Conservation (phyloP, 37 sponge, comb jelly and placozoan genomes). For the Eunapius fragilis region DNA sequence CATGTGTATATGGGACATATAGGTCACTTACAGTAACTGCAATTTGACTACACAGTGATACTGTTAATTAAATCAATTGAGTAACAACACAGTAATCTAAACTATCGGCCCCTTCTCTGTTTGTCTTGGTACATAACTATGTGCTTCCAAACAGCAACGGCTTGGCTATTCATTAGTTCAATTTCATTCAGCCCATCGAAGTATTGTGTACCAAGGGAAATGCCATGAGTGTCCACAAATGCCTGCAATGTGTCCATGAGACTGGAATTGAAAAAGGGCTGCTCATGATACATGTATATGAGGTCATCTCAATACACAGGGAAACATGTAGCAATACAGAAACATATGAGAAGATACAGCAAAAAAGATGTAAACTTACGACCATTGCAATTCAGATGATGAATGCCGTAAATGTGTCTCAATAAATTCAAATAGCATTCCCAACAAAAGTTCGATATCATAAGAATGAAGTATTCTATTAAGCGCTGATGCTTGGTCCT, state of each 20-base stretch:
- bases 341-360: neutral
- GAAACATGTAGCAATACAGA: too few relatives aligned
- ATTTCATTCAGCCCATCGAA: neutral
- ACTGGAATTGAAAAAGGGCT: neutral
- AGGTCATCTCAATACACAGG: too few relatives aligned
- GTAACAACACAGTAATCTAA: too few relatives aligned
- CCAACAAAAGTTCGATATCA: conserved; percentile 46
- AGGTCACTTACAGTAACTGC: too few relatives aligned
- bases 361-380: conserved; percentile 10
- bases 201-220: neutral
- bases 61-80: too few relatives aligned
- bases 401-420: conserved; percentile 36
- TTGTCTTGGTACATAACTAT: conserved; percentile 25
- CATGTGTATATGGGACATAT: too few relatives aligned
- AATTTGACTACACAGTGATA: too few relatives aligned
- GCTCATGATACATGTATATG: neutral
- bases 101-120: neutral
- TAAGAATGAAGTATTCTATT: conserved; percentile 8
- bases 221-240: neutral
- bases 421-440: conserved; percentile 56
- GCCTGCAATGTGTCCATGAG: conserved; percentile 21
- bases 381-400: conserved; percentile 14
- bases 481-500: conserved; percentile 1
- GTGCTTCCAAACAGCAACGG: conserved; percentile 50
- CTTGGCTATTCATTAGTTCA: conserved; percentile 15